A percentile compares a stretch with the other conserved stretches of the same genome.
These are phyloP conservation scores for Chironomus riparius DNA, from an alignment of 2,888 invertebrate genomes.

Conservation along the genomic window DNA sequence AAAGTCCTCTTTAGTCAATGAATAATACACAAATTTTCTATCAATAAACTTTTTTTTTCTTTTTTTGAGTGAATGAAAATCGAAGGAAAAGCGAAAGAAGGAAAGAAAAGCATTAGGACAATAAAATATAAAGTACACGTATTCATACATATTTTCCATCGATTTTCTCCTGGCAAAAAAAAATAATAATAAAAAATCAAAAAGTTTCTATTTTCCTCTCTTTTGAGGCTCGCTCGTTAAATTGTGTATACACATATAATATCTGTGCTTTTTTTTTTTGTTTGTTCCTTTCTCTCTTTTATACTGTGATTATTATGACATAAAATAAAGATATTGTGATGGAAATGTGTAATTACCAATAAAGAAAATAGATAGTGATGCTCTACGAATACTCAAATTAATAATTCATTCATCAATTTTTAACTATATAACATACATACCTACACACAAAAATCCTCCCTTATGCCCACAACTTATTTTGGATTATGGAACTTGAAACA, in stretches of 20 bases:
- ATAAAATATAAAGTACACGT: background rate
- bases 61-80: background rate
- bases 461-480: background rate
- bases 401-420: background rate
- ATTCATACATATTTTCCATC: background rate
- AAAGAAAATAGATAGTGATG: background rate
- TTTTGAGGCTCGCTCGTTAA: background rate
- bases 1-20: too few relatives aligned
- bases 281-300: too few relatives aligned
- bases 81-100: background rate
- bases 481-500: constrained; percentile 16
- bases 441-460: background rate
- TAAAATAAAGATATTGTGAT: background rate
- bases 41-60: too few relatives aligned
- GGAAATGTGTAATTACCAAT: background rate
- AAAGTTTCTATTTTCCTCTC: background rate
- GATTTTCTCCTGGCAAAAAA: background rate
- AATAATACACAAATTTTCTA: too few relatives aligned
- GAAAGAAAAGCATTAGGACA: background rate
- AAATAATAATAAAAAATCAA: background rate
- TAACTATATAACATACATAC: too few relatives aligned
- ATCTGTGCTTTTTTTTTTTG: background rate
- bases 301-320: background rate
- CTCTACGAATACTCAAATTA: background rate
- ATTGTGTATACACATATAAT: background rate